Percentiles rank a stretch among this genome's conserved stretches.
These are phyloP conservation scores for Heterocephalus glaber DNA, from an alignment of 2,113 vertebrate species.

Conservation along the genomic window DNA sequence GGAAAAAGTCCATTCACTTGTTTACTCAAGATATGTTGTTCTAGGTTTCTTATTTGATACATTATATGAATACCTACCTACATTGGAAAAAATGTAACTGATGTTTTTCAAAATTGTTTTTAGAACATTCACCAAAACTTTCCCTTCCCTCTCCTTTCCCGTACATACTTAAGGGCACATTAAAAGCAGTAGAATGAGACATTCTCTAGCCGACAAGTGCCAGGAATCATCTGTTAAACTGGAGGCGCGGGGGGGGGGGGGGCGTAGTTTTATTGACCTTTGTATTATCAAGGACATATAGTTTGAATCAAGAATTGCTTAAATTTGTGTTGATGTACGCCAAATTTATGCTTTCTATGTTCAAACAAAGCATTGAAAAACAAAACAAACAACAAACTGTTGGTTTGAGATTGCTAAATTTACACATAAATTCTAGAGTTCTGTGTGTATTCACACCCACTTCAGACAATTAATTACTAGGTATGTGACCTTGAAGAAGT, in stretches of 20 bases:
- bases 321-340: background rate
- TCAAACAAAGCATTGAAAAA: slow-evolving; percentile 23
- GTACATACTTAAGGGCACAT: background rate
- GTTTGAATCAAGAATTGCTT: slow-evolving; percentile 33
- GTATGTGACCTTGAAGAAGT: background rate
- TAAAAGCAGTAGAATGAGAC: background rate
- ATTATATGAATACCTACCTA: background rate
- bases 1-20: background rate
- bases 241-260: too few species aligned
- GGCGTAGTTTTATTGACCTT: background rate
- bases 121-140: background rate
- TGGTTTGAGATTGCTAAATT: background rate
- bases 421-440: background rate
- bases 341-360: background rate
- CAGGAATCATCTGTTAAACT: background rate
- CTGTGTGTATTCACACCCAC: background rate
- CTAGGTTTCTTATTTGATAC: background rate
- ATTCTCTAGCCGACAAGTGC: background rate
- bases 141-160: background rate
- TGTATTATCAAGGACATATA: background rate
- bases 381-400: background rate
- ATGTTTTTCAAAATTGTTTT: slow-evolving; percentile 5
- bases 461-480: background rate
- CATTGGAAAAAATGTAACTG: background rate
- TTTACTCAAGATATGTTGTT: background rate